These are phyloP conservation scores for Gila robusta DNA, from an alignment of 2,797 vertebrate genomes.

Conservation along the genomic window DNA sequence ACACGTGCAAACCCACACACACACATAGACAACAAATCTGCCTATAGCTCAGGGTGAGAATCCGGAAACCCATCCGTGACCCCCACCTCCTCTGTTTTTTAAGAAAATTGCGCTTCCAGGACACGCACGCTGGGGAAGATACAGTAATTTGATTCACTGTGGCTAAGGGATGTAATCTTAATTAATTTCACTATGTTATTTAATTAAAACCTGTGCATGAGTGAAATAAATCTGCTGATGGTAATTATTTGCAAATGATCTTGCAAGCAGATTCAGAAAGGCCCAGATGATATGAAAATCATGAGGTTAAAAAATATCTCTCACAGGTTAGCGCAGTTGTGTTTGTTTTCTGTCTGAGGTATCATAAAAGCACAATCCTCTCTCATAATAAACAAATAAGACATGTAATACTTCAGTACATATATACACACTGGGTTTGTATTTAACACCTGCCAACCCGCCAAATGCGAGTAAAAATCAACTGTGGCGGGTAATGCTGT, in stretches of 20 bases:
- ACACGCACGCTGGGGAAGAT: constrained; percentile 66
- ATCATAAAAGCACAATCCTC: constrained; percentile 21
- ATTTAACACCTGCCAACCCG: no score
- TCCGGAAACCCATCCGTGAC: constrained; percentile 62
- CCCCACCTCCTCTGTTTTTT: constrained; percentile 55
- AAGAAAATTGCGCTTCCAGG: constrained; percentile 66
- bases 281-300: constrained; percentile 61
- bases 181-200: constrained; percentile 79
- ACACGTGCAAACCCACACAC: constrained; percentile 15
- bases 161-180: constrained; percentile 71
- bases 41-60: constrained; percentile 51
- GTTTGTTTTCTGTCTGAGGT: constrained; percentile 41
- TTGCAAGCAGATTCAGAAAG: constrained; percentile 62
- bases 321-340: constrained; percentile 50
- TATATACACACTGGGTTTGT: no score
- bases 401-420: background rate
- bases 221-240: constrained; percentile 71
- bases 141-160: constrained; percentile 73
- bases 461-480: no score
- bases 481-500: no score
- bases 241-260: constrained; percentile 75
- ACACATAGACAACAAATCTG: constrained; percentile 26
- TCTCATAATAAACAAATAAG: constrained; percentile 44
- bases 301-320: background rate
- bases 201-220: constrained; percentile 76